Base-by-base conservation (phyloP, 1,140 invertebrate genomes). In the Brachystomella parvula region DNA sequence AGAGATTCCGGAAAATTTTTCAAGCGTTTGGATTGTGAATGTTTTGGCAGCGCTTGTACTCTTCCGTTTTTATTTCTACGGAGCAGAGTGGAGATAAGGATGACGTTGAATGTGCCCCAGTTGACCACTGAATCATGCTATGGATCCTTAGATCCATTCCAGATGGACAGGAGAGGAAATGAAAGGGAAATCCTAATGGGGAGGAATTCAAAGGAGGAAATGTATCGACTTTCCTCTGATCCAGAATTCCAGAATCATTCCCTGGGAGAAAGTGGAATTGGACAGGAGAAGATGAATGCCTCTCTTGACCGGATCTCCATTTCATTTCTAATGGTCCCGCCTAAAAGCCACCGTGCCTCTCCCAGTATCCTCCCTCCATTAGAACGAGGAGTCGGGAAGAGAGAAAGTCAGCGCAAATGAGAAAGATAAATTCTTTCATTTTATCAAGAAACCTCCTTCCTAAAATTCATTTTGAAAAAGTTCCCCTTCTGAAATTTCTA, bases 261-360 rank as follows among this genome's bases (percentile, higher is more conserved):
- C n/a, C 15, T n/a, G 21, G 30, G 39, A 62, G n/a, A 6, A 21
- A 26, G n/a, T 44, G 30, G 12, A 17, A 24, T 3, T 70, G 62
- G 68, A 47, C 63, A 62, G 47, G 64, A 65, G 65, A 69, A 69
- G 71, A 72, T 72, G 69, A 67, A 72, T 72, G 69, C 66, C 65
- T 72, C 71, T 67, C 71, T 71, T 72, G 71, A 72, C 71, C 71
- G 67, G 67, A 69, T 66, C 61, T 59, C 66, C 68, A 71, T 71
- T 71, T 71, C 66, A 71, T 68, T 71, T 71, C 68, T 66, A 66
- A 69, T 69, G 65, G 63, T 69, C 68, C 39, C 49, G 63, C 39
- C 68, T 69, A 69, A 70, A 70, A 70, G 68, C 68, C 64, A 63
- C 64, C 68, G 39, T 15, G 65, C 63, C 63, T 68, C 62, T 63